Conservation (phyloP, 23 tunicate species). For the Ascidia mentula region DNA sequence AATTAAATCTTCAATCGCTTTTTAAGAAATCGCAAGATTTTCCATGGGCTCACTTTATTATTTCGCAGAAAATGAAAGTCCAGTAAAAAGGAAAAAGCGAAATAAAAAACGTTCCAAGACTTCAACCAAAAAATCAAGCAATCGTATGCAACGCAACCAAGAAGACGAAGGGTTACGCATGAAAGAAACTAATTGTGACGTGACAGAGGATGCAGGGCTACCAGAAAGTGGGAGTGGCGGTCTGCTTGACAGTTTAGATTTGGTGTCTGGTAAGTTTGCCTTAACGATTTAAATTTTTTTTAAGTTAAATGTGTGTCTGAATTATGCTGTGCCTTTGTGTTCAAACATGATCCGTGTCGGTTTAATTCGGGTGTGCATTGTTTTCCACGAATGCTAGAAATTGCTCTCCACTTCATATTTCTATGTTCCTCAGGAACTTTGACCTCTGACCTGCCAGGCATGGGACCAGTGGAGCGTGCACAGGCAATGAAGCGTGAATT, state of each 20-base stretch:
- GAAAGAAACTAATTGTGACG: not conserved
- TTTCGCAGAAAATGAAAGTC: not conserved
- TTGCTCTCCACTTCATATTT: not conserved
- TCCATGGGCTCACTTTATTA: not conserved
- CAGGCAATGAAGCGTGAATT: conserved; percentile 83
- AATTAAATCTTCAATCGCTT: no score
- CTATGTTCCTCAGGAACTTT: conserved; percentile 33
- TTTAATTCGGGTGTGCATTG: no score
- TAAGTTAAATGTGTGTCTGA: no score
- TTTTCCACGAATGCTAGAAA: not conserved
- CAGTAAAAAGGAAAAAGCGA: not conserved
- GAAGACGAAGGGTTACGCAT: not conserved
- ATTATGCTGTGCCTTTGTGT: no score
- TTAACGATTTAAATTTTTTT: not conserved
- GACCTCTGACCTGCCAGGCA: conserved; percentile 41
- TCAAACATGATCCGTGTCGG: no score
- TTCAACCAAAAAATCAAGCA: not conserved
- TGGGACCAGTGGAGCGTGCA: conserved; percentile 62
- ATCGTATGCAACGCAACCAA: not conserved
- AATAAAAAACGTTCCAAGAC: not conserved
- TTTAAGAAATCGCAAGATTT: no score
- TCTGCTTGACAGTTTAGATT: not conserved
- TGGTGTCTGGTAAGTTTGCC: not conserved
- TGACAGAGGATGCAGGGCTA: not conserved
- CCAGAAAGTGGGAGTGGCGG: not conserved